These are phyloP conservation scores for Poeciliopsis prolifica DNA, from an alignment of 2,113 vertebrate species.

Conservation along the genomic window DNA sequence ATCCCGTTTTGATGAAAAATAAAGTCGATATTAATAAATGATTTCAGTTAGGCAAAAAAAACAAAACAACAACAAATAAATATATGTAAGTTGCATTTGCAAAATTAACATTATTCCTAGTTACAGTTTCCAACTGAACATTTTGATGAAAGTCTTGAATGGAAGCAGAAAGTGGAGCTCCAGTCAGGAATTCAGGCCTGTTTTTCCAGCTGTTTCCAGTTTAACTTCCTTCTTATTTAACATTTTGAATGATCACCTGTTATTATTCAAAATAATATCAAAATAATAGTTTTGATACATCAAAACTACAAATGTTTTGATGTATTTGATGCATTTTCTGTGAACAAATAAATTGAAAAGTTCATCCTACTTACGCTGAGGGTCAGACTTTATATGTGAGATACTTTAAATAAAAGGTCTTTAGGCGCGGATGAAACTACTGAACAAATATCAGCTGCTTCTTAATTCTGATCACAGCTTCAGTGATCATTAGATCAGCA, in stretches of 20 bases:
- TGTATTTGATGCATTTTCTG: neutral
- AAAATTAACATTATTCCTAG: neutral
- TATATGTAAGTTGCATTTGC: neutral
- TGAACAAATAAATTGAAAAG: neutral
- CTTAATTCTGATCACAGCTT: slow-evolving; percentile 57
- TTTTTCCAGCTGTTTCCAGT: neutral
- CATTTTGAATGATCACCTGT: neutral
- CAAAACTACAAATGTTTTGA: too few species aligned
- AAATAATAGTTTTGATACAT: too few species aligned
- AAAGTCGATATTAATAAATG: neutral
- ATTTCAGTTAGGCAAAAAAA: neutral
- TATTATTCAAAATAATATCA: too few species aligned
- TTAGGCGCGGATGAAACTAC: slow-evolving; percentile 31
- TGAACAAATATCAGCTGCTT: slow-evolving; percentile 61
- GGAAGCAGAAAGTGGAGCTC: neutral
- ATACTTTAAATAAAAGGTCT: neutral
- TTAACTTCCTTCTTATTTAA: neutral
- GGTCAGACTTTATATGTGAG: too few species aligned
- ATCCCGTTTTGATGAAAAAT: neutral
- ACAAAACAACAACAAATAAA: too few species aligned
- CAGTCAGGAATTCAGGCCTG: neutral
- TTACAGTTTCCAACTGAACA: neutral
- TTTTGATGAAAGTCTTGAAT: neutral
- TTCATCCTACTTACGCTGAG: too few species aligned
- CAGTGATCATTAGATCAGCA: slow-evolving; percentile 12